Percentiles rank a stretch among this genome's conserved stretches.
Evolutionary conservation across 2,888 invertebrate species (phyloP).

Genomic region (Bruchidius siliquastri): DNA sequence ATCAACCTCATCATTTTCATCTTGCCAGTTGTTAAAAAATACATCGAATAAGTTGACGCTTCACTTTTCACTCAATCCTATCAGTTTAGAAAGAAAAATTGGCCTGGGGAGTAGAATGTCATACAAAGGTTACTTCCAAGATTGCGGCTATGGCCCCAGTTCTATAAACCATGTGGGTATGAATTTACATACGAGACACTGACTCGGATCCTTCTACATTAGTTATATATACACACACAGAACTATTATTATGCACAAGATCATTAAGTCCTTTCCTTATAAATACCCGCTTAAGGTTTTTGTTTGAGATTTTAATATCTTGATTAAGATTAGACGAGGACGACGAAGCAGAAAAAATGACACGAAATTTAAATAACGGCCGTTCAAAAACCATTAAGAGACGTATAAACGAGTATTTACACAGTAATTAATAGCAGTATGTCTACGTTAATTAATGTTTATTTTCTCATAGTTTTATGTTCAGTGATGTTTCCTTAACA

Average conservation of each 20-base stretch:
- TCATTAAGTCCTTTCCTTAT: constrained; percentile 19
- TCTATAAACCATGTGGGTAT: not conserved
- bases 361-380: constrained; percentile 4
- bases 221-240: constrained; percentile 21
- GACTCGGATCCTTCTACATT: constrained; percentile 21
- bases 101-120: too few relatives aligned
- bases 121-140: too few relatives aligned
- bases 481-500: not conserved
- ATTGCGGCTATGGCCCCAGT: not conserved
- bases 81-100: too few relatives aligned
- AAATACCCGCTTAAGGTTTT: constrained; percentile 6
- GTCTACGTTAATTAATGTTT: not conserved
- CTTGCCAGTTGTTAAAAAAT: too few relatives aligned
- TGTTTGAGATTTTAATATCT: constrained; percentile 12
- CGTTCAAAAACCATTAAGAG: constrained; percentile 1
- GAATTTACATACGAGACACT: constrained; percentile 12
- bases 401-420: constrained; percentile 4
- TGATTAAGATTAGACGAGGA: constrained; percentile 8
- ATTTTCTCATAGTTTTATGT: not conserved
- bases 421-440: constrained; percentile 6
- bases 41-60: too few relatives aligned
- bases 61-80: too few relatives aligned
- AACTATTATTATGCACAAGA: constrained; percentile 18
- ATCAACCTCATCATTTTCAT: too few relatives aligned
- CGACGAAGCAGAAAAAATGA: not conserved